Conservation (phyloP, 1,140 invertebrate genomes). For the Ctenoplectra terminalis region DNA sequence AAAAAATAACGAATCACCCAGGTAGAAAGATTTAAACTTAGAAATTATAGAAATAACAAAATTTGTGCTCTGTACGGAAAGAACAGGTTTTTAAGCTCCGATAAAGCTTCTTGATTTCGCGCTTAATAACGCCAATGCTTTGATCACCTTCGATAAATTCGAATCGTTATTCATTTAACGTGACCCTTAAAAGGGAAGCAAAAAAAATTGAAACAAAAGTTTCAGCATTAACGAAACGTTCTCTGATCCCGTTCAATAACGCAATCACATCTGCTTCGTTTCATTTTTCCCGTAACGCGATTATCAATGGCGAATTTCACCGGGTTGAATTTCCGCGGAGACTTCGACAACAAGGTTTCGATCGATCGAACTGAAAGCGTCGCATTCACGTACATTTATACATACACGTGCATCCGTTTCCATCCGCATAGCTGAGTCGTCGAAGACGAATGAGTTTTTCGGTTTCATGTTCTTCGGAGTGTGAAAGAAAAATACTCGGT, state of each 20-base stretch:
- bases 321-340: background rate
- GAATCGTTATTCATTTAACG: background rate
- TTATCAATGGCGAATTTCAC: constrained; percentile 1
- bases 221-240: background rate
- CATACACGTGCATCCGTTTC: background rate
- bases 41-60: too few relatives aligned
- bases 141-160: too few relatives aligned
- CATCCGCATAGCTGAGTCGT: background rate
- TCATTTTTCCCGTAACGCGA: background rate
- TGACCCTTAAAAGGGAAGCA: background rate
- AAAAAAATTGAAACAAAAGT: background rate
- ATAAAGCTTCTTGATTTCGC: too few relatives aligned
- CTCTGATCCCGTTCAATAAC: background rate
- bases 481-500: background rate
- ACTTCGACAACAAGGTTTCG: background rate
- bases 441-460: background rate
- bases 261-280: background rate
- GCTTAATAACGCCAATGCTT: too few relatives aligned
- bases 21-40: too few relatives aligned
- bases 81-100: too few relatives aligned
- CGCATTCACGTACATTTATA: constrained; percentile 2
- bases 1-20: too few relatives aligned
- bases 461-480: background rate
- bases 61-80: too few relatives aligned
- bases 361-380: constrained; percentile 12